These are phyloP conservation scores for Anguilla pacifica DNA, from an alignment of 2,797 vertebrate species.

Conservation along the genomic window DNA sequence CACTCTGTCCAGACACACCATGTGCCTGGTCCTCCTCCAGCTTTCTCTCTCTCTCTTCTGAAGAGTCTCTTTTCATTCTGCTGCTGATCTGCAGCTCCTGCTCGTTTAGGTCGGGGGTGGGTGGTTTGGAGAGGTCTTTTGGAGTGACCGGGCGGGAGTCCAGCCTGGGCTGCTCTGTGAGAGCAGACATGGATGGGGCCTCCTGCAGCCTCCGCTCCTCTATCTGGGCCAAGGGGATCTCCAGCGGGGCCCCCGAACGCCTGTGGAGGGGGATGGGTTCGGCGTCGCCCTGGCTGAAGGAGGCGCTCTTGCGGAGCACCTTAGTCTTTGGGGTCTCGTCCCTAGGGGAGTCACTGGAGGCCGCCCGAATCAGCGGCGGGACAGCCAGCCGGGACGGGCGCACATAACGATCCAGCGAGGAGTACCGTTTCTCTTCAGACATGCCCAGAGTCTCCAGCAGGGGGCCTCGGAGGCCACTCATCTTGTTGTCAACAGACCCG, in stretches of 20 bases:
- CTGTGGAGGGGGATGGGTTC: conserved; percentile 88
- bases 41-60: conserved; percentile 52
- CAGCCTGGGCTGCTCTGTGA: conserved; percentile 78
- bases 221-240: conserved; percentile 86
- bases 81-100: conserved; percentile 55
- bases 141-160: conserved; percentile 71
- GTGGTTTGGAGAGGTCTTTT: conserved; percentile 60
- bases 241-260: conserved; percentile 88
- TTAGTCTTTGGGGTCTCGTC: conserved; percentile 79
- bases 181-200: conserved; percentile 89
- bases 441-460: conserved; percentile 90
- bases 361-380: conserved; percentile 81
- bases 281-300: conserved; percentile 91
- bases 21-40: conserved; percentile 65
- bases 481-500: conserved; percentile 84
- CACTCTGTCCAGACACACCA: conserved; percentile 58
- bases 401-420: conserved; percentile 66
- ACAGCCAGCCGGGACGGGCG: conserved; percentile 69
- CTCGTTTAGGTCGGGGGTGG: conserved; percentile 59
- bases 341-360: conserved; percentile 85
- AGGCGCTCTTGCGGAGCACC: conserved; percentile 89
- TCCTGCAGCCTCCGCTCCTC: conserved; percentile 86
- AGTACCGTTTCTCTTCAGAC: conserved; percentile 74
- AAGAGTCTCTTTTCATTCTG: conserved; percentile 62
- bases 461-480: conserved; percentile 93